These are phyloP conservation scores for Campaea margaritaria DNA, from an alignment of 2,888 invertebrate genomes.

Conservation along the genomic window DNA sequence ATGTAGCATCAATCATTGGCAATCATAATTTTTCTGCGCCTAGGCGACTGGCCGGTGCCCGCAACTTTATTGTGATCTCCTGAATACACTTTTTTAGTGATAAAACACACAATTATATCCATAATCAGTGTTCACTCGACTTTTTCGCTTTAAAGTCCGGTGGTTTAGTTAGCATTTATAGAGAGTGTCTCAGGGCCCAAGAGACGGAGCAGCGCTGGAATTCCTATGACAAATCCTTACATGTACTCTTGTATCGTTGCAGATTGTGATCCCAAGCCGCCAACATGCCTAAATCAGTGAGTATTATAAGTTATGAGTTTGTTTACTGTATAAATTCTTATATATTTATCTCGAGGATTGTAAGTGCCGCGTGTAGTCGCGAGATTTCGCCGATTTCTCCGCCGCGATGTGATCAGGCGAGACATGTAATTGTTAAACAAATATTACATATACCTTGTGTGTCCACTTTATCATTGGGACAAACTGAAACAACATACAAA, in stretches of 20 bases:
- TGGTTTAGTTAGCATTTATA: slow-evolving; percentile 55
- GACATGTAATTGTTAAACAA: slow-evolving; percentile 36
- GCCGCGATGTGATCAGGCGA: slow-evolving; percentile 64
- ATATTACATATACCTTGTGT: slow-evolving; percentile 13
- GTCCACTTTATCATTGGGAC: slow-evolving; percentile 21
- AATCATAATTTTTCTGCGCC: slow-evolving; percentile 57
- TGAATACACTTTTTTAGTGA: slow-evolving; percentile 56
- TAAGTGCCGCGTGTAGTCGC: slow-evolving; percentile 34
- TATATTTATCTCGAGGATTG: slow-evolving; percentile 9
- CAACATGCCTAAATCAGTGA: slow-evolving; percentile 88
- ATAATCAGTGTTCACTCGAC: slow-evolving; percentile 41
- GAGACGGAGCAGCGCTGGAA: slow-evolving; percentile 54
- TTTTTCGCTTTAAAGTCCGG: slow-evolving; percentile 38
- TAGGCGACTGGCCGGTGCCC: slow-evolving; percentile 71
- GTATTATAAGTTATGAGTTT: slow-evolving; percentile 56
- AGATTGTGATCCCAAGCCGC: slow-evolving; percentile 81
- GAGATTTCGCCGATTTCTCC: slow-evolving; percentile 73
- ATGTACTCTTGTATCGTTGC: slow-evolving; percentile 64
- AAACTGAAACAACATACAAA: not conserved
- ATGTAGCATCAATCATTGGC: slow-evolving; percentile 39
- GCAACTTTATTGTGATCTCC: slow-evolving; percentile 64
- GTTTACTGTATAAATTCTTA: slow-evolving; percentile 30
- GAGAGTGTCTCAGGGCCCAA: slow-evolving; percentile 62
- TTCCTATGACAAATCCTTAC: slow-evolving; percentile 57
- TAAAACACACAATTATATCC: slow-evolving; percentile 50